Conservation (phyloP, 2,888 invertebrate species). For the Galeopsomyia nigrocyanea region DNA sequence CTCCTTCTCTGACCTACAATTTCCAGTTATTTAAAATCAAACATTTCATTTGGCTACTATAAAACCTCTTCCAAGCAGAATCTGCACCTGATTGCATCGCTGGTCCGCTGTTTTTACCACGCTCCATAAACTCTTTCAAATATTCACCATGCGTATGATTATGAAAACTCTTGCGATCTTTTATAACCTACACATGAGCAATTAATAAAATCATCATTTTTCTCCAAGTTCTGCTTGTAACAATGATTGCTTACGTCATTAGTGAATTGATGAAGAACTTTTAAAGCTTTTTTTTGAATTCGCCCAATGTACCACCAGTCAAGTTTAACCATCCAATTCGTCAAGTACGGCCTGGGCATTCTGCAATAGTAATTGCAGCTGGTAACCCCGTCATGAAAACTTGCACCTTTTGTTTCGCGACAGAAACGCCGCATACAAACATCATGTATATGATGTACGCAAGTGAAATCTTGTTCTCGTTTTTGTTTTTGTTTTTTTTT, state of each 20-base stretch:
- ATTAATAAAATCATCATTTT: not conserved
- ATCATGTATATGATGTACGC: no score
- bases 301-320: constrained; percentile 62
- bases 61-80: no score
- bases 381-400: no score
- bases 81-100: no score
- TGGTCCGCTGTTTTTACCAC: no score
- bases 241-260: constrained; percentile 64
- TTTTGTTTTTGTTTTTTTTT: no score
- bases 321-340: not conserved
- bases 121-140: constrained; percentile 31
- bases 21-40: not conserved
- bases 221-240: no score
- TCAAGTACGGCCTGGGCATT: constrained; percentile 70
- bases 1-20: constrained; percentile 47
- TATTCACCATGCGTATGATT: constrained; percentile 39
- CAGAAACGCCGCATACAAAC: no score
- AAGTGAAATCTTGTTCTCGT: no score
- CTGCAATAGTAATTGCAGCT: constrained; percentile 56
- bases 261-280: constrained; percentile 72
- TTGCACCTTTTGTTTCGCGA: no score
- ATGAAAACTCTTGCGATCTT: constrained; percentile 47
- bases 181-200: constrained; percentile 41
- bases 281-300: constrained; percentile 69
- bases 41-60: no score